Conservation (phyloP, 2,888 invertebrate genomes). For the Crematogaster levior region DNA sequence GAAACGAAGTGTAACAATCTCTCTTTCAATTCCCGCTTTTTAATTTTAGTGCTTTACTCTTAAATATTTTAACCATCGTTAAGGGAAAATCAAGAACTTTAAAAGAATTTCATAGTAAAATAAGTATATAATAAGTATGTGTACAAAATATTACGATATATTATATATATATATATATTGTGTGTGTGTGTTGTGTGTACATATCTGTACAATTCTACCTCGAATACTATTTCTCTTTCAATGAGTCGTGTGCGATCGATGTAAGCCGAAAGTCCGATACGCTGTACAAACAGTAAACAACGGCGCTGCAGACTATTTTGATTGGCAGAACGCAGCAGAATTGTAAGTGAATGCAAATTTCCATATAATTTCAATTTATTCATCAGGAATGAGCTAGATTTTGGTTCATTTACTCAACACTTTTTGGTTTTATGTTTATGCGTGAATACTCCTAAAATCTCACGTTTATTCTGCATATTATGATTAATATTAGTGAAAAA, state of each 20-base stretch:
- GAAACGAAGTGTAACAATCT: neutral
- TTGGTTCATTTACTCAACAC: neutral
- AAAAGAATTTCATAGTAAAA: neutral
- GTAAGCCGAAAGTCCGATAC: neutral
- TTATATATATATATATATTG: no score
- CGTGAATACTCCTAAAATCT: conserved; percentile 10
- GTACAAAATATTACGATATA: neutral
- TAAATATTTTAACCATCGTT: neutral
- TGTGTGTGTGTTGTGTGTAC: no score
- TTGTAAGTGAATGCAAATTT: conserved; percentile 29
- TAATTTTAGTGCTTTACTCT: neutral
- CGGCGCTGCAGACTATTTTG: conserved; percentile 4
- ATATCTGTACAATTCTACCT: neutral
- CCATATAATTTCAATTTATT: conserved; percentile 19
- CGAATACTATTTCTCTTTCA: neutral
- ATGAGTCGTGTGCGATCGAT: conserved; percentile 8
- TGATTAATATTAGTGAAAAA: neutral
- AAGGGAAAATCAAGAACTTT: neutral
- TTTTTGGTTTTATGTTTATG: neutral
- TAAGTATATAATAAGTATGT: neutral
- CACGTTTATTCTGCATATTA: neutral
- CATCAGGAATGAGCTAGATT: neutral
- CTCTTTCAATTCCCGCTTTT: neutral
- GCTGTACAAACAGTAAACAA: conserved; percentile 22
- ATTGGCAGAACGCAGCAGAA: conserved; percentile 4